phyloP scores from a whole-genome alignment of 2,113 vertebrate species.

The Suncus etruscus region DNA sequence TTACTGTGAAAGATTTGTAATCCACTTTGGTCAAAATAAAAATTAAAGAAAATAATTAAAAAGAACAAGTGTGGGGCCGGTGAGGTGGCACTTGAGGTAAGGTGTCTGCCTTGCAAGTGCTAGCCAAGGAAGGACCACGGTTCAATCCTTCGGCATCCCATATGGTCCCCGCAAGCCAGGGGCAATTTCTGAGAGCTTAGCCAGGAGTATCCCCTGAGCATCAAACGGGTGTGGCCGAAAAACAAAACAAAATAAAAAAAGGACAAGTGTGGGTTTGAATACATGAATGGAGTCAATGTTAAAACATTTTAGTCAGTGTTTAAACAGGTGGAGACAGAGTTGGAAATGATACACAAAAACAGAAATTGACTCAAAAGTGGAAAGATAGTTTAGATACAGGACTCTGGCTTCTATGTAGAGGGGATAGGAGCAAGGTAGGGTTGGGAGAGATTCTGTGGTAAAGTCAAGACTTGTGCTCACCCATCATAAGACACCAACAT shows the following conservation, averaged over 20 bases:
- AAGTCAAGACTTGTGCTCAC: not conserved
- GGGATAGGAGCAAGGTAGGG: not conserved
- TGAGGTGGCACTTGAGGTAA: too few relatives aligned
- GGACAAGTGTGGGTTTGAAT: not conserved
- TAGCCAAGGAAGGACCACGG: too few relatives aligned
- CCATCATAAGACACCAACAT: not conserved
- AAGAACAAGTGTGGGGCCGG: not conserved
- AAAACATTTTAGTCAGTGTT: not conserved
- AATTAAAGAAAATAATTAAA: too few relatives aligned
- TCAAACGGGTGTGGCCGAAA: too few relatives aligned
- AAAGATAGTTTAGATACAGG: not conserved
- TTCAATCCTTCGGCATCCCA: too few relatives aligned
- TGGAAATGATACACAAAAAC: not conserved
- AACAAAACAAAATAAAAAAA: not conserved
- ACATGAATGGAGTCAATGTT: conserved; percentile 4
- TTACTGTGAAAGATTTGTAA: too few relatives aligned
- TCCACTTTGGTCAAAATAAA: too few relatives aligned
- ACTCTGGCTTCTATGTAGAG: not conserved
- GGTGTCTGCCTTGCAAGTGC: too few relatives aligned
- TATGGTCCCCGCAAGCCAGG: too few relatives aligned
- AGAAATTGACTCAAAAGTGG: not conserved
- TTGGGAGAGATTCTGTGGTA: not conserved
- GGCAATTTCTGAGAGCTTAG: too few relatives aligned
- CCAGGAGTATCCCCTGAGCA: too few relatives aligned
- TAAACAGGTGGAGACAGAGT: not conserved